phyloP scores from a whole-genome alignment of 1,140 invertebrate genomes.

The Elymnias hypermnestra region DNA sequence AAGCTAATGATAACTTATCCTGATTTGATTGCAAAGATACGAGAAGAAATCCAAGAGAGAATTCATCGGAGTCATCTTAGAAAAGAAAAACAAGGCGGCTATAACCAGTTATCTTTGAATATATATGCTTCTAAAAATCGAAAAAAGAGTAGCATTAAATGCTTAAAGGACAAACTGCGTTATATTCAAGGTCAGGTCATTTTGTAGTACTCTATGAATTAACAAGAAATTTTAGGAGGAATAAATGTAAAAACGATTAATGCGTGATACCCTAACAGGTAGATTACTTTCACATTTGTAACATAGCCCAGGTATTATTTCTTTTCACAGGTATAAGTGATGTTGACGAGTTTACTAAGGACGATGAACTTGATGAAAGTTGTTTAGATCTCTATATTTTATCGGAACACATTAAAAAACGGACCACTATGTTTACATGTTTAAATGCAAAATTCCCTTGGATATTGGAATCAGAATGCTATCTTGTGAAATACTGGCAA shows the following conservation, averaged over 20 bases:
- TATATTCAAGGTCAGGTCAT: constrained; percentile 51
- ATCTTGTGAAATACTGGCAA: constrained; percentile 60
- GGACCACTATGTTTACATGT: constrained; percentile 45
- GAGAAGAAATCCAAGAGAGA: constrained; percentile 43
- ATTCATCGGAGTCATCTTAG: constrained; percentile 36
- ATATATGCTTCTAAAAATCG: constrained; percentile 58
- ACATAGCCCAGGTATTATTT: too few species aligned
- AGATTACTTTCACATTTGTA: too few species aligned
- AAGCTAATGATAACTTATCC: constrained; percentile 66
- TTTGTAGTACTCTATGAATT: too few species aligned
- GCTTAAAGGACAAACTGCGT: constrained; percentile 64
- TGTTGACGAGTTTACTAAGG: constrained; percentile 33
- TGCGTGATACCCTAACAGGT: too few species aligned
- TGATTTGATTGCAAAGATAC: constrained; percentile 40
- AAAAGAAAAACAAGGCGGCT: constrained; percentile 29
- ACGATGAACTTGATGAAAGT: constrained; percentile 49
- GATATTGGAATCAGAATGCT: constrained; percentile 55
- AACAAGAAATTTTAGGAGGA: too few species aligned
- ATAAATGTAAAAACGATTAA: too few species aligned
- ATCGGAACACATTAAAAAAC: constrained; percentile 62
- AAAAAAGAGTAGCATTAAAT: constrained; percentile 65
- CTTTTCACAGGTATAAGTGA: constrained; percentile 51
- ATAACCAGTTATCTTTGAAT: constrained; percentile 40
- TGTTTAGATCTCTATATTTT: constrained; percentile 63
- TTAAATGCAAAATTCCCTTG: constrained; percentile 50